Conservation (phyloP, 2,797 vertebrate species). For the Alauda arvensis region DNA sequence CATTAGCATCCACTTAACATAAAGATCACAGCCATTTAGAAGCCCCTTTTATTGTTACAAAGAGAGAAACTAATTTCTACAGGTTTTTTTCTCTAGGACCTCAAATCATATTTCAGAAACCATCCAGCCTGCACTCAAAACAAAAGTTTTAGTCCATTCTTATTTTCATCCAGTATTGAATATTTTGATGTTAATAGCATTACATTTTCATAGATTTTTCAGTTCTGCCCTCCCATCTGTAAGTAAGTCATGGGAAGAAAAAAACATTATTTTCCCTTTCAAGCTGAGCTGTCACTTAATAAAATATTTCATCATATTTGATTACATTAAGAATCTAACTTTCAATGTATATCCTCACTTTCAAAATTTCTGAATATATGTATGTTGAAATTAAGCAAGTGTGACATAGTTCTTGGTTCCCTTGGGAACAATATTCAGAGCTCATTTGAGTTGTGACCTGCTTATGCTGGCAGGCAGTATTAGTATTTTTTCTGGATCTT, state of each 20-base stretch:
- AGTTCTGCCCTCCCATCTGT: background rate
- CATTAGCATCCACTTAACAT: background rate
- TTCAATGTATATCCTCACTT: conserved; percentile 42
- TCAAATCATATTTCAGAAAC: background rate
- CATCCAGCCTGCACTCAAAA: background rate
- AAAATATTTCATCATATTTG: conserved; percentile 51
- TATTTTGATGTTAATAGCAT: background rate
- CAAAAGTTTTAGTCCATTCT: background rate
- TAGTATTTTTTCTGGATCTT: conserved; percentile 66
- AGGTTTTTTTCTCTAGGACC: background rate
- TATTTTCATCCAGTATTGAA: background rate
- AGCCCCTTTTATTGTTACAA: background rate
- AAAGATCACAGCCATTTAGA: background rate
- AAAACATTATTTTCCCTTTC: background rate
- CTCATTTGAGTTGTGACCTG: conserved; percentile 70
- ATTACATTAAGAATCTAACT: conserved; percentile 54
- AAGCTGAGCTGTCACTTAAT: conserved; percentile 39
- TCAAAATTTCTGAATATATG: conserved; percentile 56
- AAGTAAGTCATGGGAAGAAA: conserved; percentile 25
- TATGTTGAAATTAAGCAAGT: conserved; percentile 55
- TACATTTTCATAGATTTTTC: background rate
- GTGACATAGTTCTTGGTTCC: conserved; percentile 58
- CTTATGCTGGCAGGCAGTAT: conserved; percentile 67
- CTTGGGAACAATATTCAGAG: conserved; percentile 59
- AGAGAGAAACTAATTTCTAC: background rate